phyloP scores from a whole-genome alignment of 2,797 vertebrate species.

The Botia kubotai region DNA sequence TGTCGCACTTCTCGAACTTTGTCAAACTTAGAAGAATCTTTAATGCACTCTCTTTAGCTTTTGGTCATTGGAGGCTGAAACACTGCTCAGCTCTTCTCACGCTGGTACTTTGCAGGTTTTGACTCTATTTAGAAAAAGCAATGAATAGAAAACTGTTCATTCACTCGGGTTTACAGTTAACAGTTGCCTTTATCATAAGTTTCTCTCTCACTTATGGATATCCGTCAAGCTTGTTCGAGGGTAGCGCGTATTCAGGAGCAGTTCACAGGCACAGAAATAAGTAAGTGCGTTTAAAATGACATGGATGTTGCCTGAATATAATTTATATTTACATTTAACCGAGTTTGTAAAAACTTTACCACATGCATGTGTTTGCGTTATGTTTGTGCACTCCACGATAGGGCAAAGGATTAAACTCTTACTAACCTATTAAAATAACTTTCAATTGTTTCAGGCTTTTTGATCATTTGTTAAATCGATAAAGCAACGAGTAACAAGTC shows the following conservation, averaged over 20 bases:
- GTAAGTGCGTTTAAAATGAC: slow-evolving; percentile 64
- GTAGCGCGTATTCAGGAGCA: slow-evolving; percentile 68
- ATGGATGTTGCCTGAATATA: background rate
- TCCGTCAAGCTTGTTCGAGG: slow-evolving; percentile 73
- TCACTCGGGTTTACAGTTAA: slow-evolving; percentile 64
- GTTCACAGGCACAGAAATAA: slow-evolving; percentile 76
- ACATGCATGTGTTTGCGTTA: background rate
- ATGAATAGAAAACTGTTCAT: slow-evolving; percentile 55
- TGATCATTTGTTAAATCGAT: background rate
- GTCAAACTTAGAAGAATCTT: slow-evolving; percentile 60
- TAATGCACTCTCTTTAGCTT: slow-evolving; percentile 29
- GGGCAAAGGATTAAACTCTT: background rate
- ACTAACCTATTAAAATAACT: background rate
- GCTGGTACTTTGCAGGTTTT: slow-evolving; percentile 27
- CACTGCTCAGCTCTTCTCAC: slow-evolving; percentile 44
- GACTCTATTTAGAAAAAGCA: slow-evolving; percentile 48
- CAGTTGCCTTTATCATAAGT: slow-evolving; percentile 71
- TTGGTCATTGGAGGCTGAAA: slow-evolving; percentile 32
- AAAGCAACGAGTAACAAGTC: slow-evolving; percentile 3
- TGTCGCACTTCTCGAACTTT: slow-evolving; percentile 69
- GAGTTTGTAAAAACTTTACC: background rate
- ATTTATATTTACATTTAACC: background rate
- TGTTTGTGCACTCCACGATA: background rate
- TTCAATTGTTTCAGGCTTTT: background rate
- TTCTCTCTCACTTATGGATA: slow-evolving; percentile 67